These are phyloP conservation scores for Siniperca knerii DNA, from an alignment of 2,113 vertebrate species.

Conservation along the genomic window DNA sequence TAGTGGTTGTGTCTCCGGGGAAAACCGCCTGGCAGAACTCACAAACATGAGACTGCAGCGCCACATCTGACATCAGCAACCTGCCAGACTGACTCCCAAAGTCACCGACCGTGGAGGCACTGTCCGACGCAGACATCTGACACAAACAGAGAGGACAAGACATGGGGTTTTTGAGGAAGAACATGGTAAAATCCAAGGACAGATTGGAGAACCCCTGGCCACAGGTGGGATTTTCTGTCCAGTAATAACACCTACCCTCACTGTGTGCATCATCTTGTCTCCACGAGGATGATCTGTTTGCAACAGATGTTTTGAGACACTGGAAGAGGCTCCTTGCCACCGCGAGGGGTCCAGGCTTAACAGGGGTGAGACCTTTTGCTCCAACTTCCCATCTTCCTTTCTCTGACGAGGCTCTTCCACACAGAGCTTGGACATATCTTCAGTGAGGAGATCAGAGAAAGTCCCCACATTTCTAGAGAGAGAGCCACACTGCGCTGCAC, in stretches of 20 bases:
- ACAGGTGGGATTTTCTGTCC: neutral
- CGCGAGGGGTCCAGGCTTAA: neutral
- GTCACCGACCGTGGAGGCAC: constrained; percentile 63
- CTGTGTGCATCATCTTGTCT: neutral
- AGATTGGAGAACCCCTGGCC: neutral
- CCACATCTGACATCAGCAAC: constrained; percentile 65
- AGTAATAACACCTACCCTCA: constrained; percentile 35
- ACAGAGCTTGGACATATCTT: constrained; percentile 71
- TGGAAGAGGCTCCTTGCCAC: constrained; percentile 9
- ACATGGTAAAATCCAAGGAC: neutral
- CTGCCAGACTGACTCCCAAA: neutral
- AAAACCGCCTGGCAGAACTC: constrained; percentile 87
- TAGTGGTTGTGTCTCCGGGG: constrained; percentile 77
- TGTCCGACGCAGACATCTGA: constrained; percentile 76
- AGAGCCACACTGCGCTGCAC: neutral
- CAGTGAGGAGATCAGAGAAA: constrained; percentile 54
- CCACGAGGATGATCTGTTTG: neutral
- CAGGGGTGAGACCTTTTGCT: constrained; percentile 1
- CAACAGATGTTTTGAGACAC: neutral
- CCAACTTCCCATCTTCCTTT: constrained; percentile 10
- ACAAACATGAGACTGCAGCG: constrained; percentile 82
- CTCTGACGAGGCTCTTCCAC: constrained; percentile 44
- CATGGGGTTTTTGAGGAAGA: neutral
- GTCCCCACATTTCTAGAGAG: constrained; percentile 15
- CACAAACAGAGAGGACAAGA: constrained; percentile 27